These are phyloP conservation scores for Fulica atra DNA, from an alignment of 2,113 vertebrate species.

Conservation along the genomic window DNA sequence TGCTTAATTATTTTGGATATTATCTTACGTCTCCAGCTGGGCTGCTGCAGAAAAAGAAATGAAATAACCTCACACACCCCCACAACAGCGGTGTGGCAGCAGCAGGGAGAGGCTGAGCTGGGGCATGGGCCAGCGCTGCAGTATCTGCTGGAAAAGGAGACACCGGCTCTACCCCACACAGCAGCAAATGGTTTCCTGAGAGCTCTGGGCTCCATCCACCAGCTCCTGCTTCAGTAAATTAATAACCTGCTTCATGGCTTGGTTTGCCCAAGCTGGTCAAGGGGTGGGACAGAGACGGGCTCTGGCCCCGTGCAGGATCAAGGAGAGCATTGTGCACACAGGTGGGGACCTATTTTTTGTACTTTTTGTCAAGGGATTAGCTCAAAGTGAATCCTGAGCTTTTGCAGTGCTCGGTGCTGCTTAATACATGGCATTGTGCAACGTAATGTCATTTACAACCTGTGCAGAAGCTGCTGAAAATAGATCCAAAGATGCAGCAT, in stretches of 20 bases:
- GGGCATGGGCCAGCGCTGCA: accelerated
- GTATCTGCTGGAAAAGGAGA: not conserved
- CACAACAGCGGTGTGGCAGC: accelerated
- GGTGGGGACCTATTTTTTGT: not conserved
- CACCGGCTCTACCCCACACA: not conserved
- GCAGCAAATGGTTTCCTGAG: not conserved
- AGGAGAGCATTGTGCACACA: accelerated
- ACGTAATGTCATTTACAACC: not conserved
- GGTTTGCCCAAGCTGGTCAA: not conserved
- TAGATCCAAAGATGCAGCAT: not conserved
- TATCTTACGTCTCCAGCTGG: slow-evolving; percentile 25
- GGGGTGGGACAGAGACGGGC: accelerated
- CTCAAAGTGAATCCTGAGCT: not conserved
- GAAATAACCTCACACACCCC: accelerated
- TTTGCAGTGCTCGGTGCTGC: not conserved
- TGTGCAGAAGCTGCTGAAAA: not conserved
- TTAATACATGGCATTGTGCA: accelerated
- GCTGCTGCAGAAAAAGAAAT: not conserved
- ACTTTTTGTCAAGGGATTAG: not conserved
- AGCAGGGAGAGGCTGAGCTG: not conserved
- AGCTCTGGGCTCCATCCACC: not conserved
- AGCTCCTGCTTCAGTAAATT: not conserved
- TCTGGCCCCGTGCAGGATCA: not conserved
- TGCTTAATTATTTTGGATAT: not conserved
- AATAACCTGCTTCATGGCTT: not conserved